Evolutionary conservation across 2,113 vertebrate species (phyloP).

Genomic region (Erinaceus europaeus): DNA sequence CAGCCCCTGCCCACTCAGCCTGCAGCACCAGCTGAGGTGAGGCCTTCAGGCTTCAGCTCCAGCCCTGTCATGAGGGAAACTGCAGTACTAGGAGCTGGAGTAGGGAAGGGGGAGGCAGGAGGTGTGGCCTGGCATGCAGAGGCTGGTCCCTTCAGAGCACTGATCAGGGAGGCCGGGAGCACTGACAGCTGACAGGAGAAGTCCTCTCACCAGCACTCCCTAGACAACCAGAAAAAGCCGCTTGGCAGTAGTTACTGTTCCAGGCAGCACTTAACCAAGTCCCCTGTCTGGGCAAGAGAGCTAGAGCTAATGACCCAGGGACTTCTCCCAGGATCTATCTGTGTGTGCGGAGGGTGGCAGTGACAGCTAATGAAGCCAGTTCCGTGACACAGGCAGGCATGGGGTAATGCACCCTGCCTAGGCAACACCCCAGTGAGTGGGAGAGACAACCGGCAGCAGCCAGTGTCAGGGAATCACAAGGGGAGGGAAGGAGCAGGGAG

Average conservation of each 20-base stretch:
- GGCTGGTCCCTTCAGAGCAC: too few species aligned
- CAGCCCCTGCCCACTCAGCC: background rate
- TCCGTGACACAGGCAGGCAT: background rate
- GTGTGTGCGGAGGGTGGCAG: background rate
- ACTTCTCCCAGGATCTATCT: background rate
- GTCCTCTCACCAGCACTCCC: background rate
- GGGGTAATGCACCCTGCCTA: background rate
- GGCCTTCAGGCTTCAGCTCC: background rate
- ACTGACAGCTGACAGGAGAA: too few species aligned
- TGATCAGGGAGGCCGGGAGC: too few species aligned
- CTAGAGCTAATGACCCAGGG: background rate
- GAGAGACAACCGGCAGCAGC: fast-evolving
- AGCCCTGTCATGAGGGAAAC: too few species aligned
- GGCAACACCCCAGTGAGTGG: background rate
- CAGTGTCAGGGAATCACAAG: background rate
- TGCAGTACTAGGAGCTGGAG: background rate
- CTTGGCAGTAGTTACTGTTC: background rate
- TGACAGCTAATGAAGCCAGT: conserved; percentile 13
- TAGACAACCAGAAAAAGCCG: background rate
- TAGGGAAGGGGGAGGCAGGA: too few species aligned
- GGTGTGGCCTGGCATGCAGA: too few species aligned
- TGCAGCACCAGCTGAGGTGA: background rate
- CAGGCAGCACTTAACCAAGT: background rate
- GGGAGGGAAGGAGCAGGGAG: background rate
- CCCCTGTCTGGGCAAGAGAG: conserved; percentile 5